Percentiles rank a stretch among this genome's conserved stretches.
These are phyloP conservation scores for Xiphophorus hellerii DNA, from an alignment of 2,113 vertebrate genomes.

Conservation along the genomic window DNA sequence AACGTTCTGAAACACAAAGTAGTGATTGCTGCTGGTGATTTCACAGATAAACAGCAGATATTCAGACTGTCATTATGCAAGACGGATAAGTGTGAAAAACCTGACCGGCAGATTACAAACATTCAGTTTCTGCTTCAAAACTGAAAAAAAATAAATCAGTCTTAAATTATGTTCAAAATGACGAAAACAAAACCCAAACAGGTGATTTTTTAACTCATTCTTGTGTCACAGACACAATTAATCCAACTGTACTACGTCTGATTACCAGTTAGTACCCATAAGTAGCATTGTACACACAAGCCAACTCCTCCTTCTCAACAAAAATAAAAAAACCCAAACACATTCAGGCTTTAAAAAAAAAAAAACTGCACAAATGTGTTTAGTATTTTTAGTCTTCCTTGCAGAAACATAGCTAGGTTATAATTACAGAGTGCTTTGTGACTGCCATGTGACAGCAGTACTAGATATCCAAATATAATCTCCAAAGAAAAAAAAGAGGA, in stretches of 20 bases:
- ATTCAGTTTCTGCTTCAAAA: no score
- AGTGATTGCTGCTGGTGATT: neutral
- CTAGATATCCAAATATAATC: slow-evolving; percentile 73
- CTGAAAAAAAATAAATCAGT: neutral
- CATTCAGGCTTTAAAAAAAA: slow-evolving; percentile 6
- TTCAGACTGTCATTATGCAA: neutral
- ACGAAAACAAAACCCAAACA: neutral
- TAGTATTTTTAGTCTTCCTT: slow-evolving; percentile 74
- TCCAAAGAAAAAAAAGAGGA: slow-evolving; percentile 12
- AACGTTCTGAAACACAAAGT: neutral
- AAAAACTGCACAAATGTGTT: slow-evolving; percentile 60
- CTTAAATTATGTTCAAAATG: neutral
- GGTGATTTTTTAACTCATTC: neutral
- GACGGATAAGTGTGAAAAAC: neutral
- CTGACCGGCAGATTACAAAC: no score
- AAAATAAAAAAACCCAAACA: neutral
- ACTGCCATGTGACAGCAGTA: slow-evolving; percentile 74
- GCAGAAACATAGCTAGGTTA: slow-evolving; percentile 68
- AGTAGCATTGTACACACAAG: neutral
- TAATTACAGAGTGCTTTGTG: slow-evolving; percentile 75
- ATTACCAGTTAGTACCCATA: neutral
- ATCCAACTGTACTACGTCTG: neutral
- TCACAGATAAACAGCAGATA: neutral
- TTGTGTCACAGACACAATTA: neutral
- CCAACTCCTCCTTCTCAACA: neutral